These are phyloP conservation scores for Semnopithecus entellus DNA, from an alignment of 2,113 vertebrate genomes.

Conservation along the genomic window DNA sequence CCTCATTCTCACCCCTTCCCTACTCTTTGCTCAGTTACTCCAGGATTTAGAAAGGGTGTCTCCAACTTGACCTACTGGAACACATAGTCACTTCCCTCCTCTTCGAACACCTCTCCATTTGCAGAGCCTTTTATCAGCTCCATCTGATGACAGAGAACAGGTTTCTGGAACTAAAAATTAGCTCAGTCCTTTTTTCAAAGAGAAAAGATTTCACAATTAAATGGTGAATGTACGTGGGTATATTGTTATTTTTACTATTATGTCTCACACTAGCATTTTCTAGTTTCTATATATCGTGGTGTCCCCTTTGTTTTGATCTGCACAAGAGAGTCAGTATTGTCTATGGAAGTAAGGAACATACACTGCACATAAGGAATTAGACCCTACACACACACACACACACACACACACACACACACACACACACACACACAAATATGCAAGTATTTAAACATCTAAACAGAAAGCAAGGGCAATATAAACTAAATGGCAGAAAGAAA, in stretches of 20 bases:
- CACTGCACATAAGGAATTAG: background rate
- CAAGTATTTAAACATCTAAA: background rate
- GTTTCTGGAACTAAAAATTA: background rate
- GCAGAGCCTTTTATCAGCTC: background rate
- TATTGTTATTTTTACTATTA: background rate
- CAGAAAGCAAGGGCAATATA: background rate
- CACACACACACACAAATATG: background rate
- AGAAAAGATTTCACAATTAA: background rate
- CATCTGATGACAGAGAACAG: background rate
- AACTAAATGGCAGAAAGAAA: background rate
- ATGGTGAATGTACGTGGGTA: background rate
- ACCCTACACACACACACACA: background rate
- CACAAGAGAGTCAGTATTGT: background rate
- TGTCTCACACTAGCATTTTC: background rate
- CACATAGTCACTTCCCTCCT: accelerated
- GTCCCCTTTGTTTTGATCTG: background rate
- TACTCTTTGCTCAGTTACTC: background rate
- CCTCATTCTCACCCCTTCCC: accelerated
- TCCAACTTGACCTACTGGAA: background rate
- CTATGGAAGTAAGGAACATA: background rate
- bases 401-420: background rate
- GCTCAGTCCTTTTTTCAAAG: background rate
- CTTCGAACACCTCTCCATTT: background rate
- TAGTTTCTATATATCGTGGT: background rate
- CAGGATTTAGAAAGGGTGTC: background rate